Evolutionary conservation across 53 echinoderm and acorn worm species (phyloP).

Genomic region (Pentamera pediparva): DNA sequence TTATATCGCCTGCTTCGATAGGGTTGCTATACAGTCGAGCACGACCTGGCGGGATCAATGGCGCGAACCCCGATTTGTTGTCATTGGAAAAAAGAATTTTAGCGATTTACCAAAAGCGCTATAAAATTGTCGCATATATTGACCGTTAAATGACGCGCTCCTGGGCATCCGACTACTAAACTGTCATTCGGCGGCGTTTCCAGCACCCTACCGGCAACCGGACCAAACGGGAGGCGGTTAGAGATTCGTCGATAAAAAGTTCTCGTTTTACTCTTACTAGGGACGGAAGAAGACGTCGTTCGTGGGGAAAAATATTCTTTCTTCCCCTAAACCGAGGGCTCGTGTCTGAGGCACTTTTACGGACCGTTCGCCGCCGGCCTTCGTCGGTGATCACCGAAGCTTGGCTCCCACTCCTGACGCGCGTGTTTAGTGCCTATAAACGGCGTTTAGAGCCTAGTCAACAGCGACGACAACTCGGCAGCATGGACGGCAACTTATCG

Average conservation of each 20-base stretch:
- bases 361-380: background rate
- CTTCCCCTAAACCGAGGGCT: no score
- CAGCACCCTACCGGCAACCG: no score
- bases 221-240: no score
- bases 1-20: constrained; percentile 25
- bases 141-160: constrained; percentile 30
- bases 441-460: constrained; percentile 35
- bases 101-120: constrained; percentile 26
- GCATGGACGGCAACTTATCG: constrained; percentile 35
- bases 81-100: constrained; percentile 11
- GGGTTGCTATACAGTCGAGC: no score
- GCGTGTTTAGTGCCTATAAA: constrained; percentile 41
- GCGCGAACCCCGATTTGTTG: background rate
- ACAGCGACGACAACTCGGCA: constrained; percentile 17
- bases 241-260: no score
- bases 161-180: no score
- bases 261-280: no score
- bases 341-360: background rate
- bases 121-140: constrained; percentile 28
- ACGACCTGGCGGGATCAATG: background rate
- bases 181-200: no score
- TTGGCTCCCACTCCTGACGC: constrained; percentile 34
- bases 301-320: no score
- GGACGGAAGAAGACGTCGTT: no score
- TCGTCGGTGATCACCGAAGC: constrained; percentile 27